Evolutionary conservation across 2,888 invertebrate species (phyloP), one percentile per base, ranked within the genome.

Genomic region (Drosophila rellima): DNA sequence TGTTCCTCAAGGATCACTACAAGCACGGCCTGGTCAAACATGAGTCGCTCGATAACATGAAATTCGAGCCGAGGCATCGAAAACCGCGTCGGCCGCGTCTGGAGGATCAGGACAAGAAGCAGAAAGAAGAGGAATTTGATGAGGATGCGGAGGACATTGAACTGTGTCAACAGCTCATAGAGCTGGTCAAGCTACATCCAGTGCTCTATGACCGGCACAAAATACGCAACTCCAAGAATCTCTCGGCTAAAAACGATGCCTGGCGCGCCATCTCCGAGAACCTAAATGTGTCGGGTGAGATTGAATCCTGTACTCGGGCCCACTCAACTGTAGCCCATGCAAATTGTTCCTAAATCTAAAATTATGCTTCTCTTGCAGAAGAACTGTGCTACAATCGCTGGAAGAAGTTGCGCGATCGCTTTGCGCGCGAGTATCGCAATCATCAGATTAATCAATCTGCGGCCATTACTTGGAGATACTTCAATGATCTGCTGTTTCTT

Each of bases 201-300:
- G 92, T 91, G 2, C 61, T 91, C 7, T 91, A 91, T 31, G 91
- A 91, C 55, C 74, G 84, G 0, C 81, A 88, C 26, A 80, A 90
- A 57, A 91, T 91, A 31, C 71, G 92, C 17, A 89, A 91, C n/a
- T 91, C 91, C 1, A 91, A 91, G 47, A 91, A 91, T 69, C 65
- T 91, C 3, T 70, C 91, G 0, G 82, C 88, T 17, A 91, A 91
- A 59, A 91, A 91, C 48, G 88, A 88, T 3, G 91, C 91, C 1
- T 91, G 91, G 91, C 72, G 79, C 2, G 72, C 80, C 3, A 91
- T 91, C 17, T 89, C 91, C 2, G 83, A 84, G 18, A 78, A 61
- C 6, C 62, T 91, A 0, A 76, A 78, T 45, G 73, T 85, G 18
- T 86, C 92, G 3, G 91, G 91, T 91, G 59, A 68, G 65, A n/a